Evolutionary conservation across 1,140 invertebrate genomes (phyloP).

Genomic region (Eriosoma lanigerum): DNA sequence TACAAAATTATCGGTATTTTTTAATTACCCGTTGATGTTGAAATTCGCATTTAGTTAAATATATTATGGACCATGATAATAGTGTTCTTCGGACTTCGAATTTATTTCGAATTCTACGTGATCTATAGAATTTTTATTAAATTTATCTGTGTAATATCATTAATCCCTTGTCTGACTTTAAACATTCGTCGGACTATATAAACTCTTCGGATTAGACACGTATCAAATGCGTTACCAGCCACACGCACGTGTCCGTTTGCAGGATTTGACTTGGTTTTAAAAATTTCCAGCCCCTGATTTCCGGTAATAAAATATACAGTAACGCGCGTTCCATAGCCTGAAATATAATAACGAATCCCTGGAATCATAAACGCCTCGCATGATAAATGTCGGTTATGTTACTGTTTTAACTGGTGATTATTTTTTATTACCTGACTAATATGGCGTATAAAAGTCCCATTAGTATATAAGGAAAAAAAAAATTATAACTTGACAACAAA

Average conservation of each 20-base stretch:
- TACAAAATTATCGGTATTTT: too few relatives aligned
- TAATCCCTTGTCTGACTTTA: conserved; percentile 25
- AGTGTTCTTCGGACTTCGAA: neutral
- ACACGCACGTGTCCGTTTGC: conserved; percentile 22
- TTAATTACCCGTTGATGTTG: too few relatives aligned
- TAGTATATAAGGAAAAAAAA: too few relatives aligned
- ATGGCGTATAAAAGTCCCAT: too few relatives aligned
- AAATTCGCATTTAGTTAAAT: too few relatives aligned
- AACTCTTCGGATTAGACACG: conserved; percentile 39
- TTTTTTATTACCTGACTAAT: too few relatives aligned
- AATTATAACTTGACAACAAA: too few relatives aligned
- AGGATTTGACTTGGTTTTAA: conserved; percentile 36
- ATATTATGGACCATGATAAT: neutral
- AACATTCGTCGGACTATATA: neutral
- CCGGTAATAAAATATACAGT: conserved; percentile 11
- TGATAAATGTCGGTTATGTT: conserved; percentile 15
- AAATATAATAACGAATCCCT: conserved; percentile 3
- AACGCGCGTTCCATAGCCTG: too few relatives aligned
- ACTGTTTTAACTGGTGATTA: neutral
- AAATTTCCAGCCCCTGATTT: neutral
- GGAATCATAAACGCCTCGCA: conserved; percentile 19
- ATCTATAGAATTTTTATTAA: neutral
- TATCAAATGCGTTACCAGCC: conserved; percentile 17
- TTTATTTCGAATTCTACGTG: conserved; percentile 7
- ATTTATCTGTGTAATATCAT: neutral